Evolutionary conservation across 2,888 invertebrate genomes (phyloP), one percentile per base, ranked within the genome.

Genomic region (Hyposoter dolosus): DNA sequence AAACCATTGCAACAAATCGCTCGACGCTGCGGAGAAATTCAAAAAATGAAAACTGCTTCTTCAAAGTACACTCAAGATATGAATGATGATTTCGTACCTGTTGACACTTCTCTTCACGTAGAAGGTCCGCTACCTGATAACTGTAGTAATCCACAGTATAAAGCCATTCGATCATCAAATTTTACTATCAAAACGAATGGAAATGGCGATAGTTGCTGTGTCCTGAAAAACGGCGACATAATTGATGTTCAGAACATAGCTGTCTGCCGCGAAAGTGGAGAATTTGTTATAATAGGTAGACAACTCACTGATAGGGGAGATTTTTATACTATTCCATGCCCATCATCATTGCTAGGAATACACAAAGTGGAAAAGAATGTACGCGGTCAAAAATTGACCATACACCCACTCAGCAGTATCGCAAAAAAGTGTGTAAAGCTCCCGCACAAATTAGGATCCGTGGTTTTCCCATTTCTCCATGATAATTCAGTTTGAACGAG

Each of bases 71-170:
- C 63, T 71, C 17, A 77, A 77, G 82, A 82, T 23, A 77, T 72
- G 40, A 77, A 69, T 32, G 71, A 83, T 83, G 63, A 77, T 83
- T 83, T 83, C 40, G 71, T 83, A 77, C 83, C 83, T 65, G 83
- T 83, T 71, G 19, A 72, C 63, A 83, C 77, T 77, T 77, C 83
- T 77, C 77, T 77, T 65, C 83, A 71, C 65, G 63, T 71, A 63
- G 77, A 65, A 83, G 71, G 71, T 23, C 72, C 72, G 47, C 71
- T 77, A 71, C 83, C 77, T 83, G 71, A 83, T 12, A 77, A 83
- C 53, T 77, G 83, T 65, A 65, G 75, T 23, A 66, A 82, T 82
- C 82, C 82, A 66, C 75, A 74, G 75, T 82, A 74, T 75, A 75
- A 82, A 82, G 75, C 50, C 66, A 82, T 82, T 75, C 65, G 66